Evolutionary conservation across 1,140 invertebrate species (phyloP), one percentile per base, ranked within the genome.

Genomic region (Vollenhovia emeryi): DNA sequence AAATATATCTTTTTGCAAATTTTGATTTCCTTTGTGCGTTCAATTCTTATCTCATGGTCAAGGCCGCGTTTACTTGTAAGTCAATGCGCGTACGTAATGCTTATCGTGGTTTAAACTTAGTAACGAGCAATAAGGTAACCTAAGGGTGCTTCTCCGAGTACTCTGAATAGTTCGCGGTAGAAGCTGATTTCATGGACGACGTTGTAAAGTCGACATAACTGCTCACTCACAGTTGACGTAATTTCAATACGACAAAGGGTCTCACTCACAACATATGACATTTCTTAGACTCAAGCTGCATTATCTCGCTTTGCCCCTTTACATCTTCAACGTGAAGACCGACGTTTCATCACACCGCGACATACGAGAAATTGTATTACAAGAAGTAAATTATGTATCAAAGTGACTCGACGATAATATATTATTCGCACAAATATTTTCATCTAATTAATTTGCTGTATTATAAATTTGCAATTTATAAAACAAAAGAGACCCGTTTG

Each of bases 201-300:
- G 48, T 66, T 15, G 30, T 48, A 30, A 43, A 85, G 78, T 66
- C 78, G 74, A 57, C 57, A 59, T 52, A 36, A 85, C 83, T 79
- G 50, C 40, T 50, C 60, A n/a, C 45, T 43, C 62, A 30, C 11
- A 48, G 55, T 87, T 55, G 71, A 55, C 64, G 24, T 88, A 88
- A 87, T 76, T 88, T 87, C 84, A 84, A 88, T 71, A 71, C 71
- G 71, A 55, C 78, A 55, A 78, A 78, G 78, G 62, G 52, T 6
- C 40, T 15, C 21, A 33, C 64, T 57, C 40, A 57, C 40, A n/a
- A 57, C 27, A 79, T 50, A 45, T 11, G n/a, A 66, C 15, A 50
- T 45, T 73, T 59, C 60, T 57, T 52, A 7, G 27, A 57, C 73
- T 82, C 45, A 73, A 57, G 21, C 18, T 2, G 7, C 33, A 27